Percentiles rank a stretch among this genome's conserved stretches.
Evolutionary conservation across 1,140 invertebrate species (phyloP).

Genomic region (Acromyrmex heyeri): DNA sequence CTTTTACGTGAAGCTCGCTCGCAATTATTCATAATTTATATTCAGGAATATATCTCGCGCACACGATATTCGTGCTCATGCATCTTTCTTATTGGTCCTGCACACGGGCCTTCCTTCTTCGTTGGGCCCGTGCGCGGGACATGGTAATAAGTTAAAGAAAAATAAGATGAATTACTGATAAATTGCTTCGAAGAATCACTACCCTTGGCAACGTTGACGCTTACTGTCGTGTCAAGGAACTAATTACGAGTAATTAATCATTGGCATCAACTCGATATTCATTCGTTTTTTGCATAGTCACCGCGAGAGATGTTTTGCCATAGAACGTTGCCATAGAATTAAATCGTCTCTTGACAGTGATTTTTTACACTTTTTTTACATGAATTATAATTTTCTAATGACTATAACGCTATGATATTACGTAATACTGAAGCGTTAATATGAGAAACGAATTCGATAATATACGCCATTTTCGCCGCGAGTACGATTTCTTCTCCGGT

Average conservation of each 20-base stretch:
- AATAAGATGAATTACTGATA: slow-evolving; percentile 73
- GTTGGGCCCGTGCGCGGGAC: neutral
- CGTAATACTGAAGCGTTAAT: neutral
- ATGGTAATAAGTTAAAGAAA: neutral
- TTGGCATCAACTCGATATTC: slow-evolving; percentile 45
- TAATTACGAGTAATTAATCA: slow-evolving; percentile 77
- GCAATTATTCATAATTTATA: slow-evolving; percentile 76
- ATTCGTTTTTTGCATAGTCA: slow-evolving; percentile 6
- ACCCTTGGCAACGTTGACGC: slow-evolving; percentile 40
- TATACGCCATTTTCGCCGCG: neutral
- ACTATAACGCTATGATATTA: too few species aligned
- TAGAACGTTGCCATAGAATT: neutral
- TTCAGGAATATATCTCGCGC: slow-evolving; percentile 62
- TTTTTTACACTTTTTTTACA: neutral
- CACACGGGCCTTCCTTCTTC: neutral
- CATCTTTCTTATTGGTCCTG: slow-evolving; percentile 64
- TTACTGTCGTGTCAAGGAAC: slow-evolving; percentile 54
- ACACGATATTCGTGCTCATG: slow-evolving; percentile 67
- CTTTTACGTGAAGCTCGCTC: slow-evolving; percentile 28
- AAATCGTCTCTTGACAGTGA: neutral
- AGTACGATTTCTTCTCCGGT: neutral
- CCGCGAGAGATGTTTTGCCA: neutral
- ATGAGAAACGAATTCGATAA: neutral
- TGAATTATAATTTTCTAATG: neutral
- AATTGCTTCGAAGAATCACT: slow-evolving; percentile 60